A percentile compares a stretch with the other conserved stretches of the same genome.
Conservation (phyloP, 2,888 invertebrate genomes). For the Graphium colonna region DNA sequence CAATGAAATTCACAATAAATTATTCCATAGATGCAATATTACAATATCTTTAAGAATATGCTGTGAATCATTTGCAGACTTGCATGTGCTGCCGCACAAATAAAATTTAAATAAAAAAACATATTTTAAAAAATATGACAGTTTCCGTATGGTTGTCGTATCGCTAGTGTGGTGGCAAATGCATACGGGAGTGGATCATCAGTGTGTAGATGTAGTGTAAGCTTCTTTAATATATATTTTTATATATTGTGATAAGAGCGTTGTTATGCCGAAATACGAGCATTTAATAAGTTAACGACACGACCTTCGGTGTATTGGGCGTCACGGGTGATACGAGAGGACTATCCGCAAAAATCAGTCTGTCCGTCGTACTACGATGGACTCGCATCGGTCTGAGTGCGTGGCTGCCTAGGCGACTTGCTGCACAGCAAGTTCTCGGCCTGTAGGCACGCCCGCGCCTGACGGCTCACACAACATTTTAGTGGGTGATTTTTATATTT, state of each 20-base stretch:
- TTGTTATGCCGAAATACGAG: conserved; percentile 76
- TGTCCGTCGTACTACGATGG: conserved; percentile 12
- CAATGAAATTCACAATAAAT: conserved; percentile 42
- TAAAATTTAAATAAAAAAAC: conserved; percentile 41
- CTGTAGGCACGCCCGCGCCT: conserved; percentile 62
- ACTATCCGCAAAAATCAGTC: conserved; percentile 1
- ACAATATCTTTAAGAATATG: conserved; percentile 61
- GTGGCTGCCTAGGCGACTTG: conserved; percentile 74
- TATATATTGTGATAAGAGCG: conserved; percentile 79
- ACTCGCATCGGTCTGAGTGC: conserved; percentile 34
- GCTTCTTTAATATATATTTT: conserved; percentile 79
- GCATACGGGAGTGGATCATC: conserved; percentile 73
- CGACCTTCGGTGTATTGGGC: conserved; percentile 51
- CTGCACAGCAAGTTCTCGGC: conserved; percentile 74
- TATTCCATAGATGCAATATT: conserved; percentile 58
- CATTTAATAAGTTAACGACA: conserved; percentile 74
- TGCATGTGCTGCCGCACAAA: conserved; percentile 78
- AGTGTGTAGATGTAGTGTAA: conserved; percentile 75
- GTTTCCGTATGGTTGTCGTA: conserved; percentile 50
- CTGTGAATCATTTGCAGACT: conserved; percentile 69
- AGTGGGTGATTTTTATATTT: conserved; percentile 76
- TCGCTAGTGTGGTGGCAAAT: conserved; percentile 74
- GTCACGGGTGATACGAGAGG: conserved; percentile 57
- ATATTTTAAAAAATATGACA: conserved; percentile 49
- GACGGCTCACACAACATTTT: conserved; percentile 55